These are phyloP conservation scores for Brachionus sp. DNA, from an alignment of 1,140 invertebrate species.

Conservation along the genomic window DNA sequence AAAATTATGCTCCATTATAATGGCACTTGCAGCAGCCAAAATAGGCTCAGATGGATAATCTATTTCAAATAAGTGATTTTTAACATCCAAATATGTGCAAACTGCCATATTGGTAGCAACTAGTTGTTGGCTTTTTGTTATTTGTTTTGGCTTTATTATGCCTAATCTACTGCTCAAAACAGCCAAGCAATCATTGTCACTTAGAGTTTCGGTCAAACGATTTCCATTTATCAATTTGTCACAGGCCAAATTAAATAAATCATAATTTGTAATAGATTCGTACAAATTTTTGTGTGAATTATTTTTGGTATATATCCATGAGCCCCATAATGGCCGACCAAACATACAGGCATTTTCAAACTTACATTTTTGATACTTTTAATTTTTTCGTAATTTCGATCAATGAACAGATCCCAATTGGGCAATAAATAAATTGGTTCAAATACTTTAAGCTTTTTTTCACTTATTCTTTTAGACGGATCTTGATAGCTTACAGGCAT, in stretches of 20 bases:
- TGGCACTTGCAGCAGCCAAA: neutral
- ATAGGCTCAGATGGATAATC: conserved; percentile 23
- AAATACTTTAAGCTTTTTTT: neutral
- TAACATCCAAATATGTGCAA: neutral
- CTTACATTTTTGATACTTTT: neutral
- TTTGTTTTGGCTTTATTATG: neutral
- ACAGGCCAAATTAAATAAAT: neutral
- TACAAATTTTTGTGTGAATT: neutral
- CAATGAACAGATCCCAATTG: neutral
- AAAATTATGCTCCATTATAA: neutral
- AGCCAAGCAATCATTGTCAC: neutral
- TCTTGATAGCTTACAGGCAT: neutral
- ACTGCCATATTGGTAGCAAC: neutral
- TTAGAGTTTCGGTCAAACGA: neutral
- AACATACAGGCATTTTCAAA: conserved; percentile 1
- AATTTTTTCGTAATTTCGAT: neutral
- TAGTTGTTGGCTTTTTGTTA: neutral
- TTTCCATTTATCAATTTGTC: neutral
- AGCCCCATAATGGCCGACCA: neutral
- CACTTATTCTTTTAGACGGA: neutral
- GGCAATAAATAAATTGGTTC: conserved; percentile 30
- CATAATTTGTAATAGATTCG: neutral
- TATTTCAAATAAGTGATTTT: neutral
- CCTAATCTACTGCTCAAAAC: neutral
- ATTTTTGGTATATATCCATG: neutral